Conservation (phyloP, 2,113 vertebrate genomes). For the Clarias macrocephalus region DNA sequence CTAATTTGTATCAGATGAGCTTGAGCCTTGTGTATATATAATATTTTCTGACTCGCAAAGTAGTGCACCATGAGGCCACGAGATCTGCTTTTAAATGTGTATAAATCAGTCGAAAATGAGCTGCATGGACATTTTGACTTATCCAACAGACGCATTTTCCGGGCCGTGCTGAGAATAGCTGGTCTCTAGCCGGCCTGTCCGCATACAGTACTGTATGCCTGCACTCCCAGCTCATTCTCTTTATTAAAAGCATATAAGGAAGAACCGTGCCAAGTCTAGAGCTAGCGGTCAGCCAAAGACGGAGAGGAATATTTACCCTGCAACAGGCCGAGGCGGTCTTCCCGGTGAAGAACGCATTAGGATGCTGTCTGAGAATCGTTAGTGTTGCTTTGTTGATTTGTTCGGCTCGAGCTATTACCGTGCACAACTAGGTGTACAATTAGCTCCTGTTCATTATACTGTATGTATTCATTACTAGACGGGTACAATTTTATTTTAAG, state of each 20-base stretch:
- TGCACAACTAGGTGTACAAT: slow-evolving; percentile 23
- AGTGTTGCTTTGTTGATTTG: background rate
- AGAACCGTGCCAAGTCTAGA: slow-evolving; percentile 44
- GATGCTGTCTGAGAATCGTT: background rate
- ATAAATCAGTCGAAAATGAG: background rate
- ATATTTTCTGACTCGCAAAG: background rate
- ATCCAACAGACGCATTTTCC: slow-evolving; percentile 4
- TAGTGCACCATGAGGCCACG: background rate
- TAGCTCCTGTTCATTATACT: background rate
- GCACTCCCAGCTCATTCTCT: slow-evolving; percentile 47
- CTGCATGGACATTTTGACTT: slow-evolving; percentile 9
- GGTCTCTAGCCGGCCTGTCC: background rate
- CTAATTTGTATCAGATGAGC: background rate
- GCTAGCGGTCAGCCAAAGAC: slow-evolving; percentile 42
- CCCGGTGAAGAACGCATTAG: background rate
- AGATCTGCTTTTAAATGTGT: background rate
- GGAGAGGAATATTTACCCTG: slow-evolving; percentile 49
- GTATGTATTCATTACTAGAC: background rate
- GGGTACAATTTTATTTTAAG: background rate
- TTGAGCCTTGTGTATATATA: background rate
- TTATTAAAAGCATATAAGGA: slow-evolving; percentile 58
- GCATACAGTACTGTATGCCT: background rate
- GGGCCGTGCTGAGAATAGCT: slow-evolving; percentile 1
- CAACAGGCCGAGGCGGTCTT: background rate
- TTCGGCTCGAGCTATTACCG: background rate